Evolutionary conservation across 2,113 vertebrate species (phyloP).

Genomic region (Coreoperca whiteheadi): DNA sequence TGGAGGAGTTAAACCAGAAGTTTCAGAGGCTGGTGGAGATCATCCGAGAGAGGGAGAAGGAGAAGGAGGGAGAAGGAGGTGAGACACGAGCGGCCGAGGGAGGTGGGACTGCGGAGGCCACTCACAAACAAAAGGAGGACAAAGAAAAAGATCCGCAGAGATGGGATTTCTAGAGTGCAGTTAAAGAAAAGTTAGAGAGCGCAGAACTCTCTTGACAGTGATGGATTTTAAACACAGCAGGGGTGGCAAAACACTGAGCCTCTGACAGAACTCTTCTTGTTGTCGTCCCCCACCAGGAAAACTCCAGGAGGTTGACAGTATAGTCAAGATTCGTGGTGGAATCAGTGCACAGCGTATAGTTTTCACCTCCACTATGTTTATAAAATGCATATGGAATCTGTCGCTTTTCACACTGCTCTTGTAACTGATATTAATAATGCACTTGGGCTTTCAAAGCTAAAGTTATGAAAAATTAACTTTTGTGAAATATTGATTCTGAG

Average conservation of each 20-base stretch:
- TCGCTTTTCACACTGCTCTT: slow-evolving; percentile 72
- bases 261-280: slow-evolving; percentile 43
- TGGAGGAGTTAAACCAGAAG: slow-evolving; percentile 89
- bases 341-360: slow-evolving; percentile 59
- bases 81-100: background rate
- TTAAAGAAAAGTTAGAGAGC: slow-evolving; percentile 12
- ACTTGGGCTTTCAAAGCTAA: slow-evolving; percentile 74
- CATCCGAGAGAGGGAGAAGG: slow-evolving; percentile 83
- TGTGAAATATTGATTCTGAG: slow-evolving; percentile 82
- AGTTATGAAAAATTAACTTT: slow-evolving; percentile 77
- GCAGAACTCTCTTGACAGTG: slow-evolving; percentile 20
- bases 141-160: slow-evolving; percentile 52
- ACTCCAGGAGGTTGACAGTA: slow-evolving; percentile 45
- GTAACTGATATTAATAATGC: slow-evolving; percentile 79
- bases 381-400: slow-evolving; percentile 58
- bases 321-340: slow-evolving; percentile 22
- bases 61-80: slow-evolving; percentile 53
- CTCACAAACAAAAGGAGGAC: slow-evolving; percentile 45
- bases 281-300: background rate
- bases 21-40: slow-evolving; percentile 90
- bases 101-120: slow-evolving; percentile 6
- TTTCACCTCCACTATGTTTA: slow-evolving; percentile 66
- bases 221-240: slow-evolving; percentile 61
- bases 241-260: slow-evolving; percentile 23
- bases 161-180: slow-evolving; percentile 74